phyloP scores from a whole-genome alignment of 2,888 invertebrate species.

The Drosophila gaucha region DNA sequence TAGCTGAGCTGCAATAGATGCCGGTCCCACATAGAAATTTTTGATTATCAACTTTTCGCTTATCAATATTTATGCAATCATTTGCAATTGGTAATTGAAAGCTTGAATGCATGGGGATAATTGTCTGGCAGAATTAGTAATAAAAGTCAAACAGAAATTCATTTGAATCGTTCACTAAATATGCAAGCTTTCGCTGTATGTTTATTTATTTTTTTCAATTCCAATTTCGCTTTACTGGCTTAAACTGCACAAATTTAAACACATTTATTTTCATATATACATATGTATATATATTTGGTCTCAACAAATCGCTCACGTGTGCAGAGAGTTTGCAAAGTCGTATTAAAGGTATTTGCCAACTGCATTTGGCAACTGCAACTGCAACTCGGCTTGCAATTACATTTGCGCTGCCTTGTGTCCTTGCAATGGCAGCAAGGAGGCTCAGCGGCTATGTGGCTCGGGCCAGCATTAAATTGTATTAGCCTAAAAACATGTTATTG shows the following conservation, averaged over 20 bases:
- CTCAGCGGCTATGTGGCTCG: conserved; percentile 13
- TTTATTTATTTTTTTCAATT: conserved; percentile 19
- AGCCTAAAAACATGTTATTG: conserved; percentile 64
- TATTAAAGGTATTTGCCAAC: conserved; percentile 25
- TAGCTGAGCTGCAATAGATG: not conserved
- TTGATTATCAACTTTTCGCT: conserved; percentile 12
- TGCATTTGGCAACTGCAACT: conserved; percentile 30
- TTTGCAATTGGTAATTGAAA: conserved; percentile 42
- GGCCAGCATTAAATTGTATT: conserved; percentile 68
- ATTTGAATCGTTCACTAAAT: conserved; percentile 12
- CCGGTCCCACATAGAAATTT: not conserved
- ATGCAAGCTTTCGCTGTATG: conserved; percentile 9
- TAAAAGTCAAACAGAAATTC: conserved; percentile 22
- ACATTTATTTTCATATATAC: not conserved
- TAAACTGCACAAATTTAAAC: not conserved
- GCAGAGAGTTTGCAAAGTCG: conserved; percentile 16
- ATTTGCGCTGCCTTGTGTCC: conserved; percentile 51
- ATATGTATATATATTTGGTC: not conserved
- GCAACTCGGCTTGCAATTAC: conserved; percentile 58
- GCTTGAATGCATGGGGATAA: not conserved
- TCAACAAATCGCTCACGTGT: conserved; percentile 45
- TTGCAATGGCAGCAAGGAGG: conserved; percentile 22
- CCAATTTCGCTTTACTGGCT: conserved; percentile 3
- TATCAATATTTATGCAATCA: conserved; percentile 26
- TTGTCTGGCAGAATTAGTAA: conserved; percentile 20